These are phyloP conservation scores for Lycodopsis pacificus DNA, from an alignment of 2,797 vertebrate genomes.

Conservation along the genomic window DNA sequence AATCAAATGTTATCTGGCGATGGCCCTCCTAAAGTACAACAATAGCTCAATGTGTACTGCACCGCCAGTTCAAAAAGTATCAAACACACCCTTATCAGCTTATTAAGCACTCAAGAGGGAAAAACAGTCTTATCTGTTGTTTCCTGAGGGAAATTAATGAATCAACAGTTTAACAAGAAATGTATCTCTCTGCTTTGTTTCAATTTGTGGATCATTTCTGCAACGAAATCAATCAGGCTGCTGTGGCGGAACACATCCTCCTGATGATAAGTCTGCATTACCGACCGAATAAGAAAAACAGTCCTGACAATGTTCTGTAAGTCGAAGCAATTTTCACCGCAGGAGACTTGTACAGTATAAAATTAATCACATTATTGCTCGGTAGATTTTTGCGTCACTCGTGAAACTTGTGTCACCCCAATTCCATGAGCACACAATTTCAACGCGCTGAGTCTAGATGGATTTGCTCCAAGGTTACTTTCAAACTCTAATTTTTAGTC, in stretches of 20 bases:
- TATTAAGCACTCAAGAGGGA: neutral
- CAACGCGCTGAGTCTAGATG: constrained; percentile 9
- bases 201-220: constrained; percentile 35
- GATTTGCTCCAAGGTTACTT: constrained; percentile 50
- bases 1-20: neutral
- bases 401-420: constrained; percentile 28
- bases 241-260: constrained; percentile 24
- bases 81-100: neutral
- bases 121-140: constrained; percentile 26
- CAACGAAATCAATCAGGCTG: constrained; percentile 42
- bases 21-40: neutral
- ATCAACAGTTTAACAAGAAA: constrained; percentile 47
- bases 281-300: neutral
- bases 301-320: constrained; percentile 11
- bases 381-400: constrained; percentile 35
- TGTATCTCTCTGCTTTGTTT: constrained; percentile 31
- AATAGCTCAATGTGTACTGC: neutral
- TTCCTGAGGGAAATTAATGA: constrained; percentile 42
- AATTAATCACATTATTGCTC: constrained; percentile 49
- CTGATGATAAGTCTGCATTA: constrained; percentile 31
- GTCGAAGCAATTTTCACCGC: constrained; percentile 34
- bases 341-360: constrained; percentile 30
- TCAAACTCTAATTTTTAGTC: constrained; percentile 36
- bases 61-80: neutral
- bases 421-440: constrained; percentile 11